Conservation (phyloP, 2,797 vertebrate species). For the Pachyuromys duprasi region DNA sequence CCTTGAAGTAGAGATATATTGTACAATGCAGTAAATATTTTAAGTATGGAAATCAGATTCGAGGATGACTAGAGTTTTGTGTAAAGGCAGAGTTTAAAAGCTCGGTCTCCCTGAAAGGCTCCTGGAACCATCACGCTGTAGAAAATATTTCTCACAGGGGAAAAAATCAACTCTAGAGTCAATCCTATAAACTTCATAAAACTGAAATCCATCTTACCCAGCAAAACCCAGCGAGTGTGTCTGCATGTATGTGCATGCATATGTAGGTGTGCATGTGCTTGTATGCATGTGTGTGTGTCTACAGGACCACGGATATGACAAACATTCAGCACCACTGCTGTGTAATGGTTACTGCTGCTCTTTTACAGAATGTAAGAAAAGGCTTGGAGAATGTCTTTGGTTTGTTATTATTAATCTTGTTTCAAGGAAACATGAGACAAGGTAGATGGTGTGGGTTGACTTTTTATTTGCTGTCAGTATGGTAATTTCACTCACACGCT, state of each 20-base stretch:
- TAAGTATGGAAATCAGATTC: slow-evolving; percentile 54
- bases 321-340: slow-evolving; percentile 37
- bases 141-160: slow-evolving; percentile 40
- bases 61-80: background rate
- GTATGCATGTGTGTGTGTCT: no score
- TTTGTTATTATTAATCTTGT: slow-evolving; percentile 78
- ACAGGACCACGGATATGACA: slow-evolving; percentile 1
- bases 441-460: slow-evolving; percentile 53
- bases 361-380: slow-evolving; percentile 64
- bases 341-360: slow-evolving; percentile 42
- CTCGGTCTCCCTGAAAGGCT: slow-evolving; percentile 5
- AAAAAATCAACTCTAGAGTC: background rate
- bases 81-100: slow-evolving; percentile 32
- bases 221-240: background rate
- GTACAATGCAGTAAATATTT: background rate
- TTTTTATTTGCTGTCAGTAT: slow-evolving; percentile 74
- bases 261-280: background rate
- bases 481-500: slow-evolving; percentile 67
- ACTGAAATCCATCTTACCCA: background rate
- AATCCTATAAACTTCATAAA: background rate
- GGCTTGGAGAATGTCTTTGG: slow-evolving; percentile 57
- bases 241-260: background rate
- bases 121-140: background rate
- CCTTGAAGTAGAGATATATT: slow-evolving; percentile 4
- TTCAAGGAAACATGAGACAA: slow-evolving; percentile 75